Conservation (phyloP, 2,113 vertebrate genomes). For the Pachypanchax playfairii region DNA sequence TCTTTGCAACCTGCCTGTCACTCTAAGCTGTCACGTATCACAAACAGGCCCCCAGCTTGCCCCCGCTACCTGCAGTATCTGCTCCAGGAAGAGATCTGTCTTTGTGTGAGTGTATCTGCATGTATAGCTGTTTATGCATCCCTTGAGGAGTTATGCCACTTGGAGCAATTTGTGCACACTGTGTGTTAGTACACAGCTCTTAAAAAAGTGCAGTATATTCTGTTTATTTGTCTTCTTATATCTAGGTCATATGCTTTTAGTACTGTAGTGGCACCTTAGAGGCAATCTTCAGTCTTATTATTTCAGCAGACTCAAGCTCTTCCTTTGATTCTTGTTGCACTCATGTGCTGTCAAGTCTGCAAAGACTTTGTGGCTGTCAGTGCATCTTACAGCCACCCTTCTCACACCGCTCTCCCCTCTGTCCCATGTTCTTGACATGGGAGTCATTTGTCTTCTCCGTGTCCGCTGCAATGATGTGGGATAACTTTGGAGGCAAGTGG, state of each 20-base stretch:
- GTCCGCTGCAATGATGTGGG: constrained; percentile 69
- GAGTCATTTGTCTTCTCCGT: constrained; percentile 72
- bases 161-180: constrained; percentile 27
- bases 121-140: background rate
- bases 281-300: constrained; percentile 43
- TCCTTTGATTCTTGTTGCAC: constrained; percentile 42
- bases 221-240: constrained; percentile 50
- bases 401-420: background rate
- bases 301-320: constrained; percentile 35
- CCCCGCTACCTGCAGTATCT: constrained; percentile 30
- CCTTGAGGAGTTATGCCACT: constrained; percentile 33
- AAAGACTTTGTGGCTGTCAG: constrained; percentile 51
- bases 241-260: constrained; percentile 40
- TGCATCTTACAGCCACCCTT: constrained; percentile 27
- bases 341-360: constrained; percentile 1
- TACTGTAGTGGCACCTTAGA: constrained; percentile 11
- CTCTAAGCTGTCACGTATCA: constrained; percentile 63
- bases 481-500: constrained; percentile 69
- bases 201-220: constrained; percentile 38
- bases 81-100: constrained; percentile 33
- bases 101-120: background rate
- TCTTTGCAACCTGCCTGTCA: constrained; percentile 57
- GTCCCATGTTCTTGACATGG: constrained; percentile 58
- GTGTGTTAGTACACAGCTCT: constrained; percentile 14
- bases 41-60: constrained; percentile 42